Percentiles rank a stretch among this genome's conserved stretches.
Evolutionary conservation across 2,797 vertebrate genomes (phyloP).

Genomic region (Lagorchestes hirsutus): DNA sequence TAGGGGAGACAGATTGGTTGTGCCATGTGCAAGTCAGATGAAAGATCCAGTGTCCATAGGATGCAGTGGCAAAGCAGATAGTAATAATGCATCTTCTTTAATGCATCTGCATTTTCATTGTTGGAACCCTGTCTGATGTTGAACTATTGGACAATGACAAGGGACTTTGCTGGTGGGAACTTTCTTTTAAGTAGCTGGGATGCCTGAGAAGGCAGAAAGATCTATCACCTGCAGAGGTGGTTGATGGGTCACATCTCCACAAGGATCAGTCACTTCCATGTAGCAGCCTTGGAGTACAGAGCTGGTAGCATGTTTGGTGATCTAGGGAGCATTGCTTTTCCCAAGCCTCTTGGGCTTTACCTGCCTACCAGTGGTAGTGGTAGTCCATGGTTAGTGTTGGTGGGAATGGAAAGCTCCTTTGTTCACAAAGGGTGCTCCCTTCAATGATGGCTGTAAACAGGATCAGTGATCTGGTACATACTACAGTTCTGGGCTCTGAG

Average conservation of each 20-base stretch:
- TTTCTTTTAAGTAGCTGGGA: not conserved
- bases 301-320: not conserved
- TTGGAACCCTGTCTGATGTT: not conserved
- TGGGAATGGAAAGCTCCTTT: not conserved
- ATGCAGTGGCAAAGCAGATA: not conserved
- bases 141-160: not conserved
- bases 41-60: not conserved
- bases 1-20: not conserved
- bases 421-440: not conserved
- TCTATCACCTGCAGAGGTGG: not conserved
- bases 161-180: not conserved
- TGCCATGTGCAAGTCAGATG: not conserved
- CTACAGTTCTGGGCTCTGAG: not conserved
- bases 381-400: not conserved
- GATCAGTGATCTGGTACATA: not conserved
- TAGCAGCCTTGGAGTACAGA: not conserved
- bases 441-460: not conserved
- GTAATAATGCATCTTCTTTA: not conserved
- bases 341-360: not conserved
- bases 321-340: not conserved
- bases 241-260: not conserved
- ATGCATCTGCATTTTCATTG: not conserved
- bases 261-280: not conserved
- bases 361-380: not conserved
- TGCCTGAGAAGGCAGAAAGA: not conserved